Evolutionary conservation across 1,140 invertebrate genomes (phyloP).

Genomic region (Chionoecetes opilio): DNA sequence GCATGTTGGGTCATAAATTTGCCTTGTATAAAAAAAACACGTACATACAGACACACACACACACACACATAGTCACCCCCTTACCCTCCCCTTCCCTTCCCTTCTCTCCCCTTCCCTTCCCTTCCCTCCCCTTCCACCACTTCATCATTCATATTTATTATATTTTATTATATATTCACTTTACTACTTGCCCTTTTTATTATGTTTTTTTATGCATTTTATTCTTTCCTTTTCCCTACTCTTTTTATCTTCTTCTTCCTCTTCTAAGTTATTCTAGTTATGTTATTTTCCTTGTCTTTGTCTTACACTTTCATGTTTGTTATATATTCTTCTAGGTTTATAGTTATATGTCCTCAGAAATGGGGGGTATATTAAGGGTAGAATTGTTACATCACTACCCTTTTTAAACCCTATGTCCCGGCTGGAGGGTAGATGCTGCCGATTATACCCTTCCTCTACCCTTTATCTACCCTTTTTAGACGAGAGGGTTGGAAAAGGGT

Average conservation of each 20-base stretch:
- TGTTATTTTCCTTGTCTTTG: too few relatives aligned
- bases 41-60: neutral
- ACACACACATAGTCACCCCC: neutral
- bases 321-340: too few relatives aligned
- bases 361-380: too few relatives aligned
- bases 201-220: neutral
- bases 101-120: neutral
- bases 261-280: neutral
- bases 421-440: too few relatives aligned
- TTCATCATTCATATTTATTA: neutral
- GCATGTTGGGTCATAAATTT: conserved; percentile 6
- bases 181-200: neutral
- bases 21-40: neutral
- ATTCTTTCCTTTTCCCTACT: neutral
- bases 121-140: neutral
- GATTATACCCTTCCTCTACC: too few relatives aligned
- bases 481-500: too few relatives aligned
- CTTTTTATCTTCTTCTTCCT: neutral
- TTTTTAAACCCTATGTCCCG: too few relatives aligned
- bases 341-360: too few relatives aligned
- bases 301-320: too few relatives aligned
- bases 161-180: too few relatives aligned
- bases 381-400: too few relatives aligned
- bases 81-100: neutral
- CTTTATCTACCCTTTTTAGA: too few relatives aligned